Evolutionary conservation across 1,140 invertebrate species (phyloP), one percentile per base, ranked within the genome.

Genomic region (Apis florea): DNA sequence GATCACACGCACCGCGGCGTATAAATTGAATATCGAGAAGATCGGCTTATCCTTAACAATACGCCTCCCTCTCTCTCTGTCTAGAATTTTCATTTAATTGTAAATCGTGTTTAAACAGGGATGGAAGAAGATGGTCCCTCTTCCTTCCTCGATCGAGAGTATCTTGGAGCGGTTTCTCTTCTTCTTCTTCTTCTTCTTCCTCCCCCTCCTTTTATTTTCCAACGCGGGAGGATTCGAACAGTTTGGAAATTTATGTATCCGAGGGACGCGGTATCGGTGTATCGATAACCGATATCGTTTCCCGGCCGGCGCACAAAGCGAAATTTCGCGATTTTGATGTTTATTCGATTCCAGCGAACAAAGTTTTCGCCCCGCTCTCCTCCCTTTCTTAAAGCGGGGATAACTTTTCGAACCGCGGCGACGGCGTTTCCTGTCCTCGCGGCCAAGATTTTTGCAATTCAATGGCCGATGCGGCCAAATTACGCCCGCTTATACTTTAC

Each of bases 11-110:
- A 88, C 77, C 67, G 87, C 80, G 77, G 83, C 87, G 86, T 88
- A 85, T 88, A 88, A 88, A 88, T 88, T 85, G 87, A 88, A 88
- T 88, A 88, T 88, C 87, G 87, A 88, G 86, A 85, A 87, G 86
- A 88, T 85, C 86, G 83, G 87, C 87, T 88, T 88, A 88, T 85
- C 87, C 86, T 88, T 88, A 87, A 88, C 87, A 87, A 88, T 88
- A 88, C 86, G 73, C 31, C 17, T 54, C 53, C 56, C 58, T 47
- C 74, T 61, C 47, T 71, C 58, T 56, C 68, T 21, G n/a, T 63
- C 71, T 73, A 69, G 26, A 73, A 82, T 86, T 86, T 86, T 86
- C 85, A 86, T 86, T 86, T 86, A 79, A 76, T 86, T 86, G 76
- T 86, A 86, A 86, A 86, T 86, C 82, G 72, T 76, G 21, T 71